Conservation (phyloP, 2,113 vertebrate genomes). For the Naja naja region DNA sequence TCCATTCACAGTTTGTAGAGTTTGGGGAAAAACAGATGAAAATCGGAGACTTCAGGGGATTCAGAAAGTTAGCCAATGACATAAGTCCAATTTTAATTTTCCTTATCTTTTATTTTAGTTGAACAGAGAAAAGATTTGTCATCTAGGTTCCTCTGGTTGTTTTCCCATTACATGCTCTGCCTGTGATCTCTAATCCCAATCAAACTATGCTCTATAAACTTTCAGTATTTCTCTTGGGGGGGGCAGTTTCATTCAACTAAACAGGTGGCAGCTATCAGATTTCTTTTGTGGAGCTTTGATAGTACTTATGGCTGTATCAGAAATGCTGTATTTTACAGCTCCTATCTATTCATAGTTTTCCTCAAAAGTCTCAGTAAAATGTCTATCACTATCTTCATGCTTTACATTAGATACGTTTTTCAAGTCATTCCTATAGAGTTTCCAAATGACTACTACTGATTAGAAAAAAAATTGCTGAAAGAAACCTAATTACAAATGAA, state of each 20-base stretch:
- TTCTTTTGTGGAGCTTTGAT: slow-evolving; percentile 38
- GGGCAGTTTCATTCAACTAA: slow-evolving; percentile 34
- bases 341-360: slow-evolving; percentile 35
- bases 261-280: slow-evolving; percentile 23
- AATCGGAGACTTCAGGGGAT: slow-evolving; percentile 6
- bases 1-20: neutral
- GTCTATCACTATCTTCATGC: slow-evolving; percentile 29
- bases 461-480: slow-evolving; percentile 43
- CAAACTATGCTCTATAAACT: slow-evolving; percentile 28
- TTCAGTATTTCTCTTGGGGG: neutral
- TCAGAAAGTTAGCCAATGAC: neutral
- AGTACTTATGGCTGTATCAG: slow-evolving; percentile 29
- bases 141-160: slow-evolving; percentile 9
- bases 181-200: slow-evolving; percentile 1
- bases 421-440: neutral
- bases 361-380: slow-evolving; percentile 37
- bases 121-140: slow-evolving; percentile 16
- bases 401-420: slow-evolving; percentile 30
- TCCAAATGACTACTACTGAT: slow-evolving; percentile 38
- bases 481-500: slow-evolving; percentile 42
- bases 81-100: neutral
- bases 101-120: neutral
- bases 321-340: slow-evolving; percentile 37
- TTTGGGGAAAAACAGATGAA: neutral
- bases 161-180: neutral